Evolutionary conservation across 2,888 invertebrate genomes (phyloP).

Genomic region (Lordiphosa andalusiaca): DNA sequence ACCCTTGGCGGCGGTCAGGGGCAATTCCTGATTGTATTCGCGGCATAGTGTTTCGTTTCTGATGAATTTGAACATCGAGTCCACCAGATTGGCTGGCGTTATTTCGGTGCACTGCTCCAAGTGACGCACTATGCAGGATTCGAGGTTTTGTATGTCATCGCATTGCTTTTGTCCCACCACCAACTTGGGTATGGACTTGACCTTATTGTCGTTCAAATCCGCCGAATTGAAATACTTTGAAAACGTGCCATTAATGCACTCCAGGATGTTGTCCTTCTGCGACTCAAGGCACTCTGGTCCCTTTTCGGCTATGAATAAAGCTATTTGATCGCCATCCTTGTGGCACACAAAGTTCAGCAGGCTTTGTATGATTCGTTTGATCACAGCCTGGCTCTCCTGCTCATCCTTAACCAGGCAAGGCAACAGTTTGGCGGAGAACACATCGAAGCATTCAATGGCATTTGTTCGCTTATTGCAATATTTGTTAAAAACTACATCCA

Average conservation of each 20-base stretch:
- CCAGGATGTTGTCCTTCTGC: slow-evolving; percentile 83
- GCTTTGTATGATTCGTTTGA: slow-evolving; percentile 86
- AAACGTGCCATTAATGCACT: slow-evolving; percentile 85
- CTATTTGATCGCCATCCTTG: slow-evolving; percentile 91
- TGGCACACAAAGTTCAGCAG: slow-evolving; percentile 88
- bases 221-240: slow-evolving; percentile 80
- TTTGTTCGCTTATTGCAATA: slow-evolving; percentile 84
- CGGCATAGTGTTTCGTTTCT: slow-evolving; percentile 77
- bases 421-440: slow-evolving; percentile 82
- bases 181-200: slow-evolving; percentile 83
- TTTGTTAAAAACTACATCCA: slow-evolving; percentile 87
- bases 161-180: slow-evolving; percentile 82
- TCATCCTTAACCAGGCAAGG: slow-evolving; percentile 85
- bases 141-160: slow-evolving; percentile 71
- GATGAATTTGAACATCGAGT: slow-evolving; percentile 78
- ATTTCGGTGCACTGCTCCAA: slow-evolving; percentile 75
- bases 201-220: slow-evolving; percentile 77
- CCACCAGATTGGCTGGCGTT: slow-evolving; percentile 77
- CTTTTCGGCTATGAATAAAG: slow-evolving; percentile 90
- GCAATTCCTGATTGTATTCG: slow-evolving; percentile 42
- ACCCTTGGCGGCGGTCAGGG: slow-evolving; percentile 24
- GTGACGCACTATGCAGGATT: slow-evolving; percentile 73
- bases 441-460: slow-evolving; percentile 82
- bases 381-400: slow-evolving; percentile 83
- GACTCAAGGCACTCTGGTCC: slow-evolving; percentile 87